Evolutionary conservation across 2,888 invertebrate species (phyloP), one percentile per base, ranked within the genome.

Genomic region (Tinea semifulvella): DNA sequence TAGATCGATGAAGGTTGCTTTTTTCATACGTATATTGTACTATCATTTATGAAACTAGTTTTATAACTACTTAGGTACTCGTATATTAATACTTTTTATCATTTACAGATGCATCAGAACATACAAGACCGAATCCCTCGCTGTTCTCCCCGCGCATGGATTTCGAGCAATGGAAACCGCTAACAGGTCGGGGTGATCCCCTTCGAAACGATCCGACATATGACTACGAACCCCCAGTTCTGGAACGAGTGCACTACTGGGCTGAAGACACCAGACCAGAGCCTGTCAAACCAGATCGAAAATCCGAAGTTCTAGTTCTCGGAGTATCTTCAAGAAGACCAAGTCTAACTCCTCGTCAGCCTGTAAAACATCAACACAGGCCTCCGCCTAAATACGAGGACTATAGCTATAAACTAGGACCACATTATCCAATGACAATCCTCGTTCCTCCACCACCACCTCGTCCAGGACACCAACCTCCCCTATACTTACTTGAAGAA

Each of bases 171-270:
- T 92, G 92, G 92, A 90, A 89, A 50, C 92, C 92, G 0, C 52
- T 80, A 49, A 82, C 92, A 35, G 92, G 92, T 3, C 86, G 89
- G 46, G 91, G 92, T 0, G 91, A 92, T 65, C 92, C 92, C 0
- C 62, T 92, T 38, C 90, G 90, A 56, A 91, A 92, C 60, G 92
- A 92, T 60, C 92, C 92, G 6, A 92, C 92, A 1, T 92, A 89
- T 62, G 92, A 92, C 61, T 92, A 92, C 62, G 90, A 91, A 46
- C 92, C 92, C 0, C 92, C 92, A 1, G 88, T 90, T 2, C 67
- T 92, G 27, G 91, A 91, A 50, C 76, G 87, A 25, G 92, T 92
- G 2, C 89, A 89, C 54, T 92, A 92, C 60, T 92, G 92, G 92
- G 85, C 88, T 14, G 88, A 88, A 36, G 85, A 88, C 1, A 83